Base-by-base conservation (phyloP, 1,140 invertebrate genomes). In the Chironomus tepperi region DNA sequence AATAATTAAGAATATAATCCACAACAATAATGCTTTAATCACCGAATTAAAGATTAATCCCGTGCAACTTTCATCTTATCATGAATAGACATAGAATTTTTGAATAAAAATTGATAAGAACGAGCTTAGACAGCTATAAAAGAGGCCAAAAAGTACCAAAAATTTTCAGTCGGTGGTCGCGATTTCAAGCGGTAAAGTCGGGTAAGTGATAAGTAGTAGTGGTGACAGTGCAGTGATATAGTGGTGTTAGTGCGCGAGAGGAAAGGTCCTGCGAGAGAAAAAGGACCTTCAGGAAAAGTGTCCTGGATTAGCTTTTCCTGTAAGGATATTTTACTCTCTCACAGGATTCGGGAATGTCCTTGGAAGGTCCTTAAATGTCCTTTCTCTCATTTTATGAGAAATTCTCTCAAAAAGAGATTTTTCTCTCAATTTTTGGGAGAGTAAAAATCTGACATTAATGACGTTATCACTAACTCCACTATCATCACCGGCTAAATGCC, bases 241-340 rank as follows among this genome's bases (percentile, higher is more conserved):
- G 65, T 18, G 18, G 19, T 70, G 65, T 70, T 16, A 70, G 65
- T 70, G 12, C 47, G 3, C 10, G 65, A 15, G 65, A 70, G 65
- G 18, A 16, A 70, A 18, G 65, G 9, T 67, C 16, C 16, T 18
- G 9, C 8, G 16, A 19, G 65, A 18, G 16, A 70, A 18, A 5
- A 34, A 34, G 24, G 24, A 34, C 24, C 24, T 34, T 34, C 24
- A 34, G 24, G 24, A 34, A 34, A 70, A 70, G 65, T 21, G 19
- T 18, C 65, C 65, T 70, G 65, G 65, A 70, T 70, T 70, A 70
- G 65, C 65, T 70, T 70, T 15, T 70, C 65, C 18, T 9, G 10
- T 6, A 70, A 19, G 16, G 65, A 70, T 10, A 9, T 34, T 70
- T 19, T 16, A n/a, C 16, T 18, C 65, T 70, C 65, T 70, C 16